Evolutionary conservation across 2,888 invertebrate species (phyloP).

Genomic region (Auanema freiburgensis): DNA sequence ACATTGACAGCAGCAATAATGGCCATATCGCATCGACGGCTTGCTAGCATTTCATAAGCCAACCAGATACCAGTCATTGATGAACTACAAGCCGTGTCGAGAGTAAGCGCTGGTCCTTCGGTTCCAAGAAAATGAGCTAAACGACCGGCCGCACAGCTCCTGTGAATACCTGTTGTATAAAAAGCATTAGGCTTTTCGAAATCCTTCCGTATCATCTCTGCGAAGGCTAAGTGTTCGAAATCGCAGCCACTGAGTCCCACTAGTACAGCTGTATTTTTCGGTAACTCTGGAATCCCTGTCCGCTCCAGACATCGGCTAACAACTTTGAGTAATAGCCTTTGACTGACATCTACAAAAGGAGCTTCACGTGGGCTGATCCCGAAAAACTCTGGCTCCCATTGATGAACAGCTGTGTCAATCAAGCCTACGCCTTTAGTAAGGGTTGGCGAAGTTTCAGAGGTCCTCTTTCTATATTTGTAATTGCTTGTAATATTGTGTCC

Average conservation of each 20-base stretch:
- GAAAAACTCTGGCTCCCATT: slow-evolving; percentile 65
- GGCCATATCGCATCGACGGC: slow-evolving; percentile 41
- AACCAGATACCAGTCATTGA: slow-evolving; percentile 73
- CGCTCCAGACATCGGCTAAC: slow-evolving; percentile 12
- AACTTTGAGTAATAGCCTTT: slow-evolving; percentile 74
- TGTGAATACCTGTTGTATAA: slow-evolving; percentile 80
- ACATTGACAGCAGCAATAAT: slow-evolving; percentile 61
- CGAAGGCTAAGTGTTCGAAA: slow-evolving; percentile 43
- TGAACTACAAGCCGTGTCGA: slow-evolving; percentile 96
- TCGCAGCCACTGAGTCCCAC: slow-evolving; percentile 74
- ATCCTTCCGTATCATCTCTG: slow-evolving; percentile 21
- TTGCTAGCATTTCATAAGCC: slow-evolving; percentile 72
- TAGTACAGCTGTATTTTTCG: slow-evolving; percentile 89
- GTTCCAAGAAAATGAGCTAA: slow-evolving; percentile 92
- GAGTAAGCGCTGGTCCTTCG: slow-evolving; percentile 86
- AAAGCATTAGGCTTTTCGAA: slow-evolving; percentile 22
- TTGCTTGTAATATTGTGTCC: neutral
- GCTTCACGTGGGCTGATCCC: slow-evolving; percentile 64
- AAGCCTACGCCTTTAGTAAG: slow-evolving; percentile 9
- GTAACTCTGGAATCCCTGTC: slow-evolving; percentile 68
- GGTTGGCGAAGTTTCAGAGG: neutral
- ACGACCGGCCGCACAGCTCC: slow-evolving; percentile 85
- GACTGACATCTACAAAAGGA: slow-evolving; percentile 83
- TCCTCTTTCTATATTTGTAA: slow-evolving; percentile 5
- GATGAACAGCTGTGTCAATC: slow-evolving; percentile 28